A percentile compares a stretch with the other conserved stretches of the same genome.
Conservation (phyloP, 2,888 invertebrate genomes). For the Agrotis puta region DNA sequence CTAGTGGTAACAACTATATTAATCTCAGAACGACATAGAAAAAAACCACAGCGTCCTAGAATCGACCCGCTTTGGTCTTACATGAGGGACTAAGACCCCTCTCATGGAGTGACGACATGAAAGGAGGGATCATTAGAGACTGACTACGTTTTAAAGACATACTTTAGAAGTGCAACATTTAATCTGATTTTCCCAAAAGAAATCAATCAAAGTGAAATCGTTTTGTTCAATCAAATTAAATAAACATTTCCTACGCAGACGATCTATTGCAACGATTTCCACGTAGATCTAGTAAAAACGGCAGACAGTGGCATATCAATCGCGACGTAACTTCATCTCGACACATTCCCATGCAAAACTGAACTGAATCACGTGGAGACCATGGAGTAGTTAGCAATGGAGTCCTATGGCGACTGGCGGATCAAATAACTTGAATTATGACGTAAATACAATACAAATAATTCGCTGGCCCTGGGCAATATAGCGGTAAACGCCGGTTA, state of each 20-base stretch:
- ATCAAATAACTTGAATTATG: too few relatives aligned
- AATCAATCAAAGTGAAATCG: conserved; percentile 42
- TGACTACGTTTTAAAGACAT: too few relatives aligned
- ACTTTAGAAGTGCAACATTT: background rate
- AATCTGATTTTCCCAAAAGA: background rate
- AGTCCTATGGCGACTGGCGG: background rate
- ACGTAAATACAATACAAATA: too few relatives aligned
- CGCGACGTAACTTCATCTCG: conserved; percentile 65
- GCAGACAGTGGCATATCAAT: conserved; percentile 58
- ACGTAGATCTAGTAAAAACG: conserved; percentile 63
- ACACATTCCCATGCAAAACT: conserved; percentile 68
- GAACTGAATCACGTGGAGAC: conserved; percentile 44
- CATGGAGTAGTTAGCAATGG: conserved; percentile 35
- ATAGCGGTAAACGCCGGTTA: too few relatives aligned
- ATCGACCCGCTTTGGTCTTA: background rate
- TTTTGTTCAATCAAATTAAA: conserved; percentile 33
- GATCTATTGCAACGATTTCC: conserved; percentile 59
- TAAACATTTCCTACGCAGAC: conserved; percentile 40
- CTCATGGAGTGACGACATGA: too few relatives aligned
- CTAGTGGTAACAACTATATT: background rate
- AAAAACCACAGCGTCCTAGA: background rate
- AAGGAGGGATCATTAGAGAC: background rate
- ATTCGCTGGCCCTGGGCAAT: too few relatives aligned
- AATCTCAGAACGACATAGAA: background rate
- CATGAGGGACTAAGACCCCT: too few relatives aligned